A percentile compares a stretch with the other conserved stretches of the same genome.
These are phyloP conservation scores for Drosophila pseudotalamancana DNA, from an alignment of 2,888 invertebrate species.

Conservation along the genomic window DNA sequence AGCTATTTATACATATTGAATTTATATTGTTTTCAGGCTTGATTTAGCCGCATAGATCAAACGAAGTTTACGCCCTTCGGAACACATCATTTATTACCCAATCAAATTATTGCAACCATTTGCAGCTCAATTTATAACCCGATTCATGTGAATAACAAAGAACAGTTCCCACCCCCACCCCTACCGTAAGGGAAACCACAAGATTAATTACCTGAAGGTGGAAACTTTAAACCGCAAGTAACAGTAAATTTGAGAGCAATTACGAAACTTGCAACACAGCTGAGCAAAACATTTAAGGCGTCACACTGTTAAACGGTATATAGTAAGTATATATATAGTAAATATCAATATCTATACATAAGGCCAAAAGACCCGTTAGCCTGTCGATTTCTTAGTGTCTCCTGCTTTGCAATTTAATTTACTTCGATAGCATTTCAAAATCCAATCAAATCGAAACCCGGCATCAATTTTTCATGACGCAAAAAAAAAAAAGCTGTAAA, in stretches of 20 bases:
- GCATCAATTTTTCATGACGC: conserved; percentile 60
- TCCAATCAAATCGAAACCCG: conserved; percentile 65
- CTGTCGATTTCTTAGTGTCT: neutral
- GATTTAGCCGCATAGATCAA: conserved; percentile 1
- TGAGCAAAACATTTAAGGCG: neutral
- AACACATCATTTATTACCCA: conserved; percentile 31
- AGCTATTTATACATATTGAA: neutral
- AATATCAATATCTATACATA: neutral
- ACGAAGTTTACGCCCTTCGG: neutral
- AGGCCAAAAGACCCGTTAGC: too few relatives aligned
- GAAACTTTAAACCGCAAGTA: conserved; percentile 11
- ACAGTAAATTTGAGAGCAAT: conserved; percentile 40
- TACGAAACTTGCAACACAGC: conserved; percentile 33
- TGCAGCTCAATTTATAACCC: conserved; percentile 33
- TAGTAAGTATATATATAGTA: neutral
- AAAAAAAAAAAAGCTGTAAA: conserved; percentile 18
- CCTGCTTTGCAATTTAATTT: conserved; percentile 49
- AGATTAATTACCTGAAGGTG: conserved; percentile 39
- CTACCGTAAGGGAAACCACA: neutral
- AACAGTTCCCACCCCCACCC: neutral
- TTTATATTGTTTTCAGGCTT: neutral
- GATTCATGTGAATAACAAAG: conserved; percentile 11
- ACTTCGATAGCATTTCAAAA: conserved; percentile 64
- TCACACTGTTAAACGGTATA: conserved; percentile 1
- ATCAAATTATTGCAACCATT: conserved; percentile 30